Percentiles rank a stretch among this genome's conserved stretches.
Evolutionary conservation across 2,113 vertebrate species (phyloP).

Genomic region (Chaenocephalus aceratus): DNA sequence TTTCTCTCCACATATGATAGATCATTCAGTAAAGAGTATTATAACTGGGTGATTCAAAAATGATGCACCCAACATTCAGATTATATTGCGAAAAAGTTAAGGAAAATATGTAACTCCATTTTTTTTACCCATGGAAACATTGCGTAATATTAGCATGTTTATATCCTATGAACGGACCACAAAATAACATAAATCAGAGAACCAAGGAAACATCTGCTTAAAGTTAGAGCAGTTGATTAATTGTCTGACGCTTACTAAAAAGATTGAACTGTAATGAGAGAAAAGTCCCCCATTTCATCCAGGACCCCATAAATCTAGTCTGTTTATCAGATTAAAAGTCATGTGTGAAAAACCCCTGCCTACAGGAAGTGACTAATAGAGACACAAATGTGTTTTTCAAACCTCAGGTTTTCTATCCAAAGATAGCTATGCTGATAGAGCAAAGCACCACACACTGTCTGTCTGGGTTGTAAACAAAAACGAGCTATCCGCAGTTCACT

Average conservation of each 20-base stretch:
- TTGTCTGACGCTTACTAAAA: background rate
- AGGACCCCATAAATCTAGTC: background rate
- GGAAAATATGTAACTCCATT: slow-evolving; percentile 8
- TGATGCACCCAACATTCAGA: background rate
- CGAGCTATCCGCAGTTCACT: slow-evolving; percentile 39
- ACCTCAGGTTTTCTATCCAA: background rate
- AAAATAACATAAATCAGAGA: background rate
- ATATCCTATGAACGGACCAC: background rate
- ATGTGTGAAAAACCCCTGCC: slow-evolving; percentile 9
- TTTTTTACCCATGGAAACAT: background rate
- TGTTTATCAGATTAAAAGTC: slow-evolving; percentile 8
- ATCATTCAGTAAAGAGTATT: background rate
- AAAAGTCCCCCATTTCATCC: background rate
- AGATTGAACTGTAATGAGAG: background rate
- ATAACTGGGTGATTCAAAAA: slow-evolving; percentile 5
- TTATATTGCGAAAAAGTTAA: background rate
- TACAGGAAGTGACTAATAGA: slow-evolving; percentile 10
- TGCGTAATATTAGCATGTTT: slow-evolving; percentile 2
- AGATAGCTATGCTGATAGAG: slow-evolving; percentile 10
- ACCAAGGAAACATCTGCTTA: background rate
- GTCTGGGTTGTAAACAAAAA: slow-evolving; percentile 32
- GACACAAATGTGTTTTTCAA: slow-evolving; percentile 8
- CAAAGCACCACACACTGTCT: slow-evolving; percentile 14
- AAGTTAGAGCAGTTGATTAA: background rate
- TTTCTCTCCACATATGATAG: background rate